Evolutionary conservation across 2,797 vertebrate genomes (phyloP), one percentile per base, ranked within the genome.

Genomic region (Tenualosa thibaudeaui): DNA sequence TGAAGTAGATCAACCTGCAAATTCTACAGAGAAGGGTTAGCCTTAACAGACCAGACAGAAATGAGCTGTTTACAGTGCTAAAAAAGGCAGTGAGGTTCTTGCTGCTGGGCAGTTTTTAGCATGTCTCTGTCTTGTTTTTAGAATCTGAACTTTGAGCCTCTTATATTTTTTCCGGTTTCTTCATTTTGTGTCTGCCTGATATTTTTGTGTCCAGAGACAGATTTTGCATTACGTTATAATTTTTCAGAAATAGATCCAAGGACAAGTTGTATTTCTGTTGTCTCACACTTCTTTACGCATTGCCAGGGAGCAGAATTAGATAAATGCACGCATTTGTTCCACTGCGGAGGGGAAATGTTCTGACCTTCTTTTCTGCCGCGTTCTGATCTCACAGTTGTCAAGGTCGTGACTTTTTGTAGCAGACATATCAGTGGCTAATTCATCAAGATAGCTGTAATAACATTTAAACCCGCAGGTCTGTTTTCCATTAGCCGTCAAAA

Each of bases 361-460:
- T 68, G 62, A 68, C 62, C 62, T 31, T 68, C 51, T 15, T 13
- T 8, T 43, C 31, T 75, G 40, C 31, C 15, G 62, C 1, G 24
- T 15, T 68, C 62, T 24, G 26, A 13, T 68, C 5, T 75, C 60
- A 26, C 3, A 13, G 13, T 17, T 40, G 68, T 75, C 15, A 43
- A 75, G 68, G 68, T 75, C 12, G 5, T 40, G 68, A 10, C 15
- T 43, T 15, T 75, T 75, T 19, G 46, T 2, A 1, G 9, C 31
- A 15, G 15, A 5, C 37, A 17, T 75, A 40, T 40, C 31, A 40
- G 13, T 75, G 68, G 68, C 31, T 75, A 75, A 75, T 75, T 75
- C 68, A 75, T 75, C 68, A 75, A 75, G 68, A 43, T 75, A 75
- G 68, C 37, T 40, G 68, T 75, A 37, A 43, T 75, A 43, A 7